Base-by-base conservation (phyloP, 2,888 invertebrate species). In the Invenusta paracnida region DNA sequence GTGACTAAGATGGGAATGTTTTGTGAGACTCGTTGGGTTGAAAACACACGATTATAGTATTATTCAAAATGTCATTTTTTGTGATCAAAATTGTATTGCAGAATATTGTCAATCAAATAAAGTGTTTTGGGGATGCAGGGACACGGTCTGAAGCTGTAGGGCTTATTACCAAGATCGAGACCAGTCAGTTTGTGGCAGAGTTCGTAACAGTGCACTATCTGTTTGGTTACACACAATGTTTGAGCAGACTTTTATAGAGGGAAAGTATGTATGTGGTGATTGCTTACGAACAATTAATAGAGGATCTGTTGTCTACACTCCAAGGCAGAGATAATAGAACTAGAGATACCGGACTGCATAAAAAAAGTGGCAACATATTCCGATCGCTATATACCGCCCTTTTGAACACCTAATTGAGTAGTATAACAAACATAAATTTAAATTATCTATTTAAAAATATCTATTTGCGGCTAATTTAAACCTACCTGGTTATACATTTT, bases 251-350 rank as follows among this genome's bases (percentile, higher is more conserved):
- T 48, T 48, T 48, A 48, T 17, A 48, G 17, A 17, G 48, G 48
- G 48, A 48, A 48, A 48, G 48, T 48, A 48, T 48, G 48, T 5
- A 48, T 48, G 48, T 48, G 48, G 48, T 48, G 48, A 48, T 17
- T 48, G 48, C 48, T 48, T 48, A 48, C 48, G 17, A 48, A 48
- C 11, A 73, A 73, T 23, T 13, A 73, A 73, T 73, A 73, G 73
- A 73, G 73, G 73, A 73, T 25, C 73, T 73, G 73, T 73, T 73
- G 25, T 73, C 11, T 73, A 73, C 73, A 73, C 73, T 73, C 73
- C 73, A 73, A 73, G 73, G 73, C 73, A 73, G 73, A 73, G 73
- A 73, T 73, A 5, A 73, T 73, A n/a, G n/a, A n/a, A n/a, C n/a
- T n/a, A n/a, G n/a, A n/a, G n/a, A n/a, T n/a, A n/a, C n/a, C n/a